A percentile compares a stretch with the other conserved stretches of the same genome.
These are phyloP conservation scores for Diachasmimorpha longicaudata DNA, from an alignment of 1,140 invertebrate genomes.

Conservation along the genomic window DNA sequence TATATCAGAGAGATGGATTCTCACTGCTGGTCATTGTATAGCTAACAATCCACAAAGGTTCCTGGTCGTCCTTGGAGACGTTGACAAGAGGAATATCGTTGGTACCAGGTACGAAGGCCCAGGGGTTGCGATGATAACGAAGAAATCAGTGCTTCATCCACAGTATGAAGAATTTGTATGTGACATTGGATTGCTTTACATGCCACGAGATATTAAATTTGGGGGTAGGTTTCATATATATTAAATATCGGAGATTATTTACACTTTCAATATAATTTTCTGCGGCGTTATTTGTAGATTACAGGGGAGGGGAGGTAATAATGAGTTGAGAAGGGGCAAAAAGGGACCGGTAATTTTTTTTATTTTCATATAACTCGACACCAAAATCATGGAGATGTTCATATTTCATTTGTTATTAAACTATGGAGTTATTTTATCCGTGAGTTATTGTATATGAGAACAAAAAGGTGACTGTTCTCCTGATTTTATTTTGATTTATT, in stretches of 20 bases:
- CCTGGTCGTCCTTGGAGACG: neutral
- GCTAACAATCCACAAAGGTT: neutral
- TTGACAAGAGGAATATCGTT: constrained; percentile 1
- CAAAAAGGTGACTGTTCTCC: too few relatives aligned
- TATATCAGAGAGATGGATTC: constrained; percentile 10
- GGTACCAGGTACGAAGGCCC: constrained; percentile 8
- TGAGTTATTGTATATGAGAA: too few relatives aligned
- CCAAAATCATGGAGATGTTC: too few relatives aligned
- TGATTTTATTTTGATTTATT: too few relatives aligned
- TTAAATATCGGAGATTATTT: neutral
- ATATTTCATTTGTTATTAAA: too few relatives aligned
- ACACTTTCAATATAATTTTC: too few relatives aligned
- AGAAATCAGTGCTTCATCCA: neutral
- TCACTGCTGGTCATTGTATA: constrained; percentile 22
- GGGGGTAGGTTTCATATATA: constrained; percentile 21
- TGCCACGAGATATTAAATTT: constrained; percentile 35
- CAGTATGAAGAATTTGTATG: neutral
- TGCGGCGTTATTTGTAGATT: too few relatives aligned
- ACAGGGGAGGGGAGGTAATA: too few relatives aligned
- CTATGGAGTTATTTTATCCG: too few relatives aligned
- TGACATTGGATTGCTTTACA: constrained; percentile 33
- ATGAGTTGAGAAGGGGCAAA: too few relatives aligned
- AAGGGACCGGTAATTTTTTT: too few relatives aligned
- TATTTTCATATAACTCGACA: too few relatives aligned
- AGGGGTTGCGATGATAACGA: constrained; percentile 10